Evolutionary conservation across 2,113 vertebrate species (phyloP).

Genomic region (Larimichthys crocea): DNA sequence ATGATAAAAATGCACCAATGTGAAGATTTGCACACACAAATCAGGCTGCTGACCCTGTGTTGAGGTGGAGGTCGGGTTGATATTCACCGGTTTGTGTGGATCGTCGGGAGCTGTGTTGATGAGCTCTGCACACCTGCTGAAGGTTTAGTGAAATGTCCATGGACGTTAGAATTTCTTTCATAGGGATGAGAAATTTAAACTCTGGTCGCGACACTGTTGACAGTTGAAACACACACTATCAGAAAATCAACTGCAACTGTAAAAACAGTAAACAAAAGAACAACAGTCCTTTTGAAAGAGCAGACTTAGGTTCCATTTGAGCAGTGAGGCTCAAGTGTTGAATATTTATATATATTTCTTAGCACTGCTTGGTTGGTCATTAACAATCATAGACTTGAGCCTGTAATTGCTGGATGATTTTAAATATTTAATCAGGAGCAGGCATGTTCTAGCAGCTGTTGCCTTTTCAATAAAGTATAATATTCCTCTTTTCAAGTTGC

Average conservation of each 20-base stretch:
- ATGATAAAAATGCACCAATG: neutral
- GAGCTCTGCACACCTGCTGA: constrained; percentile 13
- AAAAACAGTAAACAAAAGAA: constrained; percentile 35
- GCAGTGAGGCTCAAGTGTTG: neutral
- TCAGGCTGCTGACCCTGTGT: neutral
- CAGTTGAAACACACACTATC: constrained; percentile 51
- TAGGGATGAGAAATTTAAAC: constrained; percentile 3
- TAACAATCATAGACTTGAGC: constrained; percentile 18
- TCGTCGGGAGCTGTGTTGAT: constrained; percentile 14
- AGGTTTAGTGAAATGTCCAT: constrained; percentile 1
- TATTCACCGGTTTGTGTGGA: neutral
- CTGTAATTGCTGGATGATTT: constrained; percentile 41
- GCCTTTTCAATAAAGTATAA: constrained; percentile 18
- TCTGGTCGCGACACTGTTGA: constrained; percentile 37
- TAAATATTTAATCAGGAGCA: constrained; percentile 49
- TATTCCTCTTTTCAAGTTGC: constrained; percentile 10
- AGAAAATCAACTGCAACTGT: constrained; percentile 6
- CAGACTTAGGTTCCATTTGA: neutral
- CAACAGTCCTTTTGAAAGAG: neutral
- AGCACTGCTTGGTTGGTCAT: constrained; percentile 9
- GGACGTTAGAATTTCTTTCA: constrained; percentile 25
- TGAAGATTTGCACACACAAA: neutral
- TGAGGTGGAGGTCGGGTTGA: constrained; percentile 14
- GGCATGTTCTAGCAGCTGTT: constrained; percentile 23
- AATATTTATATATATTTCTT: constrained; percentile 6